Evolutionary conservation across 2,113 vertebrate genomes (phyloP).

Genomic region (Apodemus speciosus): DNA sequence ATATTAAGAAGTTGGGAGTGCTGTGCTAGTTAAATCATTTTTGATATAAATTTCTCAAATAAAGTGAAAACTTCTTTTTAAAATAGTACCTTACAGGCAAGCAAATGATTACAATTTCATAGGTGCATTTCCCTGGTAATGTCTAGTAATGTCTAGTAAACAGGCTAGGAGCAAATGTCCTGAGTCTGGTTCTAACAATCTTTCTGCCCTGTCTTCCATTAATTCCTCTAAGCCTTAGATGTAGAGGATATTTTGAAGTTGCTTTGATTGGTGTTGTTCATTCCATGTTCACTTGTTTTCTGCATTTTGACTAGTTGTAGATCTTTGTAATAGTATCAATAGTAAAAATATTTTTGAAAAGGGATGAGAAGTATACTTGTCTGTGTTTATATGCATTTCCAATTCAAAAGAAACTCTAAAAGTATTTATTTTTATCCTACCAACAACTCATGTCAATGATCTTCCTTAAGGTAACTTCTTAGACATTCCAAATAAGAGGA

Average conservation of each 20-base stretch:
- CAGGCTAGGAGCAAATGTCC: neutral
- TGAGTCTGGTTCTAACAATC: neutral
- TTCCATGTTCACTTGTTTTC: neutral
- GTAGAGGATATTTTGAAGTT: neutral
- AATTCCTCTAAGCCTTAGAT: neutral
- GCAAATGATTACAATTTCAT: neutral
- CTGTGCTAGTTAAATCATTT: neutral
- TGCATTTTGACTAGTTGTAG: neutral
- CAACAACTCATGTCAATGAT: neutral
- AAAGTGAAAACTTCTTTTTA: neutral
- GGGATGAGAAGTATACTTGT: neutral
- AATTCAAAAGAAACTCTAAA: neutral
- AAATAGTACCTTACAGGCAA: neutral
- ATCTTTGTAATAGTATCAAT: neutral
- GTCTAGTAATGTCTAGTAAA: neutral
- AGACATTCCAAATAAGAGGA: neutral
- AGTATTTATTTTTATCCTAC: neutral
- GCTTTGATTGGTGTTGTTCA: neutral
- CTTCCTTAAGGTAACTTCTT: neutral
- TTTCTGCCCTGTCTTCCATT: neutral
- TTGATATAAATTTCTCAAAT: neutral
- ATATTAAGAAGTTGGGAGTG: neutral
- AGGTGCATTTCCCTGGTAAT: neutral
- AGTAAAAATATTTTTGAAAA: neutral
- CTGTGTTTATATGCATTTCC: neutral